Conservation (phyloP, 1,140 invertebrate species). For the Branchinecta lindahli region DNA sequence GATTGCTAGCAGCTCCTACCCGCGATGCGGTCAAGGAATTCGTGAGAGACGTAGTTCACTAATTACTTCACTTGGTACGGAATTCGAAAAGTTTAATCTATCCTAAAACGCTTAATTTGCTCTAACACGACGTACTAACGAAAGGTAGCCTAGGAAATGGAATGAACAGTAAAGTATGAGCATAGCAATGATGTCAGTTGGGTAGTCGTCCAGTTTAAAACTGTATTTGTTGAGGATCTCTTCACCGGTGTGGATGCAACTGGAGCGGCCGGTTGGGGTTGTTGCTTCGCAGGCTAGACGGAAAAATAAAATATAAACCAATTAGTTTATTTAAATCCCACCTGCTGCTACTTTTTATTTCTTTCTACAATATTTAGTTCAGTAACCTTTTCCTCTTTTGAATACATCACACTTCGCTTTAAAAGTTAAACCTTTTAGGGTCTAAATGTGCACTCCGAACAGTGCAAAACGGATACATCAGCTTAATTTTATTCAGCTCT, state of each 20-base stretch:
- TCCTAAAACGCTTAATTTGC: not conserved
- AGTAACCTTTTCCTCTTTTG: conserved; percentile 17
- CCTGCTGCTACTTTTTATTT: conserved; percentile 21
- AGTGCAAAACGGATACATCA: too few relatives aligned
- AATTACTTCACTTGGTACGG: too few relatives aligned
- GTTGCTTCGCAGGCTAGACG: conserved; percentile 44
- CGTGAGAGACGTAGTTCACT: too few relatives aligned
- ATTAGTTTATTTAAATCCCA: conserved; percentile 22
- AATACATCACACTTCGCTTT: not conserved
- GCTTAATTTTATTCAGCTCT: too few relatives aligned
- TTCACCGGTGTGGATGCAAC: conserved; percentile 47
- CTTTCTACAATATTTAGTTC: not conserved
- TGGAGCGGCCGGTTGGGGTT: conserved; percentile 36
- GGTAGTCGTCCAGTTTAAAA: conserved; percentile 47
- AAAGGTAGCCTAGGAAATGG: conserved; percentile 48
- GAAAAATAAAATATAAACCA: conserved; percentile 19
- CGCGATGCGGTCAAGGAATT: too few relatives aligned
- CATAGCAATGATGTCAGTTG: conserved; percentile 46
- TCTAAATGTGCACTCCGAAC: not conserved
- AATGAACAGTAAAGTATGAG: conserved; percentile 46
- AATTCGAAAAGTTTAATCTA: too few relatives aligned
- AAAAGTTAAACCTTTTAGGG: conserved; percentile 14
- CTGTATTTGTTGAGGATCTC: conserved; percentile 54
- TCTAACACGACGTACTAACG: conserved; percentile 32
- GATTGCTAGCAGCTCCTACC: too few relatives aligned